Evolutionary conservation across 2,113 vertebrate genomes (phyloP).

Genomic region (Chamaetylas fuelleborni): DNA sequence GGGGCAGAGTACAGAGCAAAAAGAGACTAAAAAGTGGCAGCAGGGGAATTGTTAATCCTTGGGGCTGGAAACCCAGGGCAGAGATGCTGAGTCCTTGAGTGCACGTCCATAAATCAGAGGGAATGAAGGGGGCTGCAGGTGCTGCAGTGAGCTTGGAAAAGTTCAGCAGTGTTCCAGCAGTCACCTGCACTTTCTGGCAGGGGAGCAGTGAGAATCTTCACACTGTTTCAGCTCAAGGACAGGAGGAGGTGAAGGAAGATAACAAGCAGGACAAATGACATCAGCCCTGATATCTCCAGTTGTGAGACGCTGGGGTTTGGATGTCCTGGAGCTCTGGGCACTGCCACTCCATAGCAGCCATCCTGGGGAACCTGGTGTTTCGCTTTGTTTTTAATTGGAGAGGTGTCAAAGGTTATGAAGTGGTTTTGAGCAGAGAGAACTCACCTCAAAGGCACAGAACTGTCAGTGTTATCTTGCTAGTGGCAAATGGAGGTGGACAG

Average conservation of each 20-base stretch:
- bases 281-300: not conserved
- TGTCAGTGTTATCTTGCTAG: rapidly evolving
- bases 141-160: not conserved
- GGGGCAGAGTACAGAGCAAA: not conserved
- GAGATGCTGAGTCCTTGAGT: not conserved
- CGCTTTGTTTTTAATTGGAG: not conserved
- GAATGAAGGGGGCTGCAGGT: not conserved
- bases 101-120: rapidly evolving
- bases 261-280: not conserved
- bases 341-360: not conserved
- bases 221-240: not conserved
- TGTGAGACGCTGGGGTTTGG: not conserved
- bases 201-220: not conserved
- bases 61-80: not conserved
- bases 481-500: not conserved
- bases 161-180: not conserved
- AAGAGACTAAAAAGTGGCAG: not conserved
- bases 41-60: not conserved
- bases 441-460: not conserved
- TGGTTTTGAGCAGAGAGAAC: not conserved
- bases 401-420: not conserved
- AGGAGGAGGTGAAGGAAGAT: not conserved
- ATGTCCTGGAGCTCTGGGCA: not conserved
- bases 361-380: not conserved
- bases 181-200: not conserved